Percentiles rank a stretch among this genome's conserved stretches.
Evolutionary conservation across 64 coral and sea anemone genomes (phyloP).

Genomic region (Actinia tenebrosa): DNA sequence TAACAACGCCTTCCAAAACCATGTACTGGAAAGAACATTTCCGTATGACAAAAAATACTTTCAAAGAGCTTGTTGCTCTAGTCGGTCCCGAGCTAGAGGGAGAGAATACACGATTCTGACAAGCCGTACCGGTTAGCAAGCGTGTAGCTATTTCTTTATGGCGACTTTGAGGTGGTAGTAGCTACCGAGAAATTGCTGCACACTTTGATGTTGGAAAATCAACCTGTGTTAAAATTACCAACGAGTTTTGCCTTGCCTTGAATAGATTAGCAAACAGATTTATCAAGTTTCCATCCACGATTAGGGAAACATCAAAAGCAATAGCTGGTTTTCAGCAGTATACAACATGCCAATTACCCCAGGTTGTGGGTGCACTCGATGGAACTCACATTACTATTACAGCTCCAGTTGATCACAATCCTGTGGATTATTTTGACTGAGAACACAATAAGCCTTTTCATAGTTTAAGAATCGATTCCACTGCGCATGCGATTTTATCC

Average conservation of each 20-base stretch:
- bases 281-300: slow-evolving; percentile 34
- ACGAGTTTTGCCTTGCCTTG: slow-evolving; percentile 36
- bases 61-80: slow-evolving; percentile 30
- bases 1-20: neutral
- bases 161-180: slow-evolving; percentile 27
- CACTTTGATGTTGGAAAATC: slow-evolving; percentile 66
- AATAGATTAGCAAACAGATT: slow-evolving; percentile 10
- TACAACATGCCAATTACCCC: slow-evolving; percentile 21
- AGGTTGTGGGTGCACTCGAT: slow-evolving; percentile 46
- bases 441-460: neutral
- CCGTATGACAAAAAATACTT: slow-evolving; percentile 47
- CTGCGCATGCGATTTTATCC: too few species aligned
- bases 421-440: slow-evolving; percentile 38
- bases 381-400: slow-evolving; percentile 38
- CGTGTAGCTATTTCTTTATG: slow-evolving; percentile 56
- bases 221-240: slow-evolving; percentile 35
- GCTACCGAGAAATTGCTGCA: slow-evolving; percentile 23
- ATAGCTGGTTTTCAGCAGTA: slow-evolving; percentile 28
- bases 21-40: slow-evolving; percentile 68
- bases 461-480: too few species aligned
- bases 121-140: neutral
- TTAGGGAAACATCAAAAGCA: slow-evolving; percentile 17
- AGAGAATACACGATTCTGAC: slow-evolving; percentile 23
- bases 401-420: slow-evolving; percentile 7
- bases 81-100: slow-evolving; percentile 35